Conservation (phyloP, 2,888 invertebrate genomes). For the Lysandra coridon region DNA sequence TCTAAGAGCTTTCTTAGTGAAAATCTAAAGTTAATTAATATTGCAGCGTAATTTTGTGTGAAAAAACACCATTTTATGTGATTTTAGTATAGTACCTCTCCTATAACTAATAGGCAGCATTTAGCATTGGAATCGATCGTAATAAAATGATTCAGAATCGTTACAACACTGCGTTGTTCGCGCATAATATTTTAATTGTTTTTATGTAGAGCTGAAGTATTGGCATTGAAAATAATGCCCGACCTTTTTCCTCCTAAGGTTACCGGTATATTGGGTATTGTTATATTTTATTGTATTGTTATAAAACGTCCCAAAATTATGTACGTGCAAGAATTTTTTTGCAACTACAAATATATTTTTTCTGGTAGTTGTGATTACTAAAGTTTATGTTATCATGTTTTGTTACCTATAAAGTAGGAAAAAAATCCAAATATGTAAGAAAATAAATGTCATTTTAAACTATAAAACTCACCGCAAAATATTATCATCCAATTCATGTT, state of each 20-base stretch:
- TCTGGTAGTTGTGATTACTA: too few species aligned
- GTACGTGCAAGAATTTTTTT: too few species aligned
- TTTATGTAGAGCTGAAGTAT: conserved; percentile 35
- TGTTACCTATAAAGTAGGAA: too few species aligned
- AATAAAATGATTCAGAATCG: conserved; percentile 29
- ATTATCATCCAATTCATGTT: conserved; percentile 62
- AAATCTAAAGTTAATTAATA: too few species aligned
- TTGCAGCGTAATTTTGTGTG: background rate
- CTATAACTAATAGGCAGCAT: conserved; percentile 38
- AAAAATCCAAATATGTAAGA: too few species aligned
- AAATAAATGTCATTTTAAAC: background rate
- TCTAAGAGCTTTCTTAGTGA: too few species aligned
- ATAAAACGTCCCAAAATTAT: background rate
- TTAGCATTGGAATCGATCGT: conserved; percentile 30
- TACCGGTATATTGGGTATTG: background rate
- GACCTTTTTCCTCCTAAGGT: conserved; percentile 14
- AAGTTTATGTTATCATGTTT: too few species aligned
- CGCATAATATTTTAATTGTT: conserved; percentile 31
- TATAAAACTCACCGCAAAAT: conserved; percentile 62
- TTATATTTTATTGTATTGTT: background rate
- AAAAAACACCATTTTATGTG: background rate
- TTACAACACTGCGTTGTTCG: conserved; percentile 11
- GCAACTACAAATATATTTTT: too few species aligned
- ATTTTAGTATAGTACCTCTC: background rate
- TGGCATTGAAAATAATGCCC: conserved; percentile 38